phyloP scores from a whole-genome alignment of 2,797 vertebrate genomes.

The Sebastiscus tertius region DNA sequence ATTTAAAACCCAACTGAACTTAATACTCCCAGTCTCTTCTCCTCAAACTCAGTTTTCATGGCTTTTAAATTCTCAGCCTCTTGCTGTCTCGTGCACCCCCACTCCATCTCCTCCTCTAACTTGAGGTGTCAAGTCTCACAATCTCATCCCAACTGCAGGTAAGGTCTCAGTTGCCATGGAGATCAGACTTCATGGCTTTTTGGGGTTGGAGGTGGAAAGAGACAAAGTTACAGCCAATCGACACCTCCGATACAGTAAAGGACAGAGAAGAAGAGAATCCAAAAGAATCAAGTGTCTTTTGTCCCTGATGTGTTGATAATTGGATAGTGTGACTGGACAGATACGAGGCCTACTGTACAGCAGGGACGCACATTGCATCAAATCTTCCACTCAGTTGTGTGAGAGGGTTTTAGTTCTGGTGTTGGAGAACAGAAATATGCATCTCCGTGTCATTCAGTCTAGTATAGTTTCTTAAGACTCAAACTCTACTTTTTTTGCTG shows the following conservation, averaged over 20 bases:
- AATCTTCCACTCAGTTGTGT: neutral
- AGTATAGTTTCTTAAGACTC: neutral
- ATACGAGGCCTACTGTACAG: neutral
- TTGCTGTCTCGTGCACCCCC: neutral
- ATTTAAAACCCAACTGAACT: neutral
- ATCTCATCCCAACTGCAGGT: conserved; percentile 27
- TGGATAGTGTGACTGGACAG: neutral
- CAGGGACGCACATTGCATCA: neutral
- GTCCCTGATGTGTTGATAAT: conserved; percentile 11
- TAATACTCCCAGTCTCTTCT: neutral
- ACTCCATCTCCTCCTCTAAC: neutral
- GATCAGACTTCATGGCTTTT: conserved; percentile 20
- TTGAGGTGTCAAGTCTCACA: conserved; percentile 3
- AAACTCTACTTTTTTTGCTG: neutral
- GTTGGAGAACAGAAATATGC: neutral
- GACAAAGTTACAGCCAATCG: conserved; percentile 32
- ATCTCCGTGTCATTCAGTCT: neutral
- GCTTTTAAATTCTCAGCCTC: neutral
- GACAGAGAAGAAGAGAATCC: neutral
- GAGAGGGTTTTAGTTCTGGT: neutral
- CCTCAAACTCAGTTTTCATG: neutral
- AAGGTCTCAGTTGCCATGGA: conserved; percentile 51
- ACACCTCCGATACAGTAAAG: conserved; percentile 8
- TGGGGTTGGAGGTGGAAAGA: conserved; percentile 24
- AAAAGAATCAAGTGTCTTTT: neutral